phyloP scores from a whole-genome alignment of 2,797 vertebrate species.

The Hippocampus kuda region DNA sequence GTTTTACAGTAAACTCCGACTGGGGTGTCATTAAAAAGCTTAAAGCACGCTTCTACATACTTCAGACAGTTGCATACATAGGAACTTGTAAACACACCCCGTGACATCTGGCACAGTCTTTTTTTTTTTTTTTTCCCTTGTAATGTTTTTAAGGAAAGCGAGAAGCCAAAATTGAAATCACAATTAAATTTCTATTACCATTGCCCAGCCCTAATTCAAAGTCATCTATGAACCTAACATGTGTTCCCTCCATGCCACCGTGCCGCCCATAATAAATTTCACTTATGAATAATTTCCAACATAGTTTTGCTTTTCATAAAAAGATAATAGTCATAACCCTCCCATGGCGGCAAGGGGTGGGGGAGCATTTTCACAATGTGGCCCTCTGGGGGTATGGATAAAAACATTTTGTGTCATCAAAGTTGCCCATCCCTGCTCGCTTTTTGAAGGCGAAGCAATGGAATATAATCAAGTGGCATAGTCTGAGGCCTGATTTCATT shows the following conservation, averaged over 20 bases:
- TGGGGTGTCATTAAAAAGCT: too few relatives aligned
- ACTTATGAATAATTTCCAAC: neutral
- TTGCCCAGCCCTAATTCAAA: too few relatives aligned
- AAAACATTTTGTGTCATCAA: constrained; percentile 3
- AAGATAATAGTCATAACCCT: constrained; percentile 4
- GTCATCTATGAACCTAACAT: neutral
- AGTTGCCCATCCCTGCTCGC: neutral
- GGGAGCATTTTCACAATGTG: neutral
- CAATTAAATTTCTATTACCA: too few relatives aligned
- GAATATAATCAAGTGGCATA: neutral
- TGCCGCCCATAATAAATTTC: neutral
- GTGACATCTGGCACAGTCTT: too few relatives aligned
- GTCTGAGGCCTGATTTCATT: neutral
- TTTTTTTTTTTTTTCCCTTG: too few relatives aligned
- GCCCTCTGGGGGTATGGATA: neutral
- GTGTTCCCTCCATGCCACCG: neutral
- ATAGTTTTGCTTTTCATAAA: neutral
- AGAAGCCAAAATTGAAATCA: too few relatives aligned
- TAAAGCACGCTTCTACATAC: too few relatives aligned
- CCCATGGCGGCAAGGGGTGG: neutral
- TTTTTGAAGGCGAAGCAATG: neutral
- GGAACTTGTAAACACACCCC: too few relatives aligned
- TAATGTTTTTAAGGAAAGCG: too few relatives aligned
- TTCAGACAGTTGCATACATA: too few relatives aligned
- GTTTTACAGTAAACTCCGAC: too few relatives aligned